A percentile compares a stretch with the other conserved stretches of the same genome.
Conservation (phyloP, 2,113 vertebrate genomes). For the Odontesthes bonariensis region DNA sequence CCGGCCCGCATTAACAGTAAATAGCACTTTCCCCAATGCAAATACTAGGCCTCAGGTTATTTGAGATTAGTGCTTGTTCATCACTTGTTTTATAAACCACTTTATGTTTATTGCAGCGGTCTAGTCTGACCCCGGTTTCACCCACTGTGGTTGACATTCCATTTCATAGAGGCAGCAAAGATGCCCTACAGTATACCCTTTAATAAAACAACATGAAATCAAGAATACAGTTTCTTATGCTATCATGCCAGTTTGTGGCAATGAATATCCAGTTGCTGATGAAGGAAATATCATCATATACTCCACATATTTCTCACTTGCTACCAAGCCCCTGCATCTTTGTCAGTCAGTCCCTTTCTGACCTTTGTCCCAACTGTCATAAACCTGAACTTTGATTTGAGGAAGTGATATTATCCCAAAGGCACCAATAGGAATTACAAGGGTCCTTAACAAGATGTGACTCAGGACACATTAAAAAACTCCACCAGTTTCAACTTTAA, state of each 20-base stretch:
- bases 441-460: conserved; percentile 61
- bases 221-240: not conserved
- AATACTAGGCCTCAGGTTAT: conserved; percentile 36
- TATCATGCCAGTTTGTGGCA: not conserved
- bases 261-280: too few species aligned
- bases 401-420: conserved; percentile 44
- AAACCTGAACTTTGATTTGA: conserved; percentile 60
- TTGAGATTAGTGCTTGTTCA: conserved; percentile 46
- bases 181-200: not conserved
- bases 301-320: not conserved
- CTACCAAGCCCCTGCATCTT: not conserved
- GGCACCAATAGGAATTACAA: conserved; percentile 56
- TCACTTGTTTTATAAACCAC: conserved; percentile 28
- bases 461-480: conserved; percentile 68
- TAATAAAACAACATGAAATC: not conserved
- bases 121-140: conserved; percentile 26
- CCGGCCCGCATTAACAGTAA: conserved; percentile 36
- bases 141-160: not conserved
- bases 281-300: not conserved
- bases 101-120: conserved; percentile 8
- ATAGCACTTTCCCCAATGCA: conserved; percentile 38
- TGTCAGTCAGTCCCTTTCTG: conserved; percentile 15
- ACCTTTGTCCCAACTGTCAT: conserved; percentile 28
- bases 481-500: conserved; percentile 70
- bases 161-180: conserved; percentile 5